Evolutionary conservation across 2,797 vertebrate genomes (phyloP), one percentile per base, ranked within the genome.

Genomic region (Urophycis tenuis): DNA sequence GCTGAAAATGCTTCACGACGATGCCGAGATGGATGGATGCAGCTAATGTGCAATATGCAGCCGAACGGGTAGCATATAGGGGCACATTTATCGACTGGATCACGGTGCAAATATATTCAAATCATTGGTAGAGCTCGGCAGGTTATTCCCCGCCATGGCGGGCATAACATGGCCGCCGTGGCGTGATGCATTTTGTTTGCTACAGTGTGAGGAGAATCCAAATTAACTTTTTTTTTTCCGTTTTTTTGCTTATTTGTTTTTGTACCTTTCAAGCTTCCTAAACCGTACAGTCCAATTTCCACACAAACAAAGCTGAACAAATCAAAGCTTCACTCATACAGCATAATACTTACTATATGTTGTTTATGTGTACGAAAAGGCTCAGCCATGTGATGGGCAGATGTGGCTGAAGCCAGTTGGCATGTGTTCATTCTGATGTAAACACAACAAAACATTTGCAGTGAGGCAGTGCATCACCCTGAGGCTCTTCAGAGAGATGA

Each of bases 381-480:
- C 53, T 3, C 53, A 25, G 2, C n/a, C 53, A 60, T 60, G 53
- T 60, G 53, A 60, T 25, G 1, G 53, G 8, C 53, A 60, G 53
- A n/a, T 9, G 22, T 8, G 53, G 22, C 53, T 60, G 22, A 25
- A 25, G 9, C 53, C 8, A 60, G 53, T 60, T 11, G 19, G 45
- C 45, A 22, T 49, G 45, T 34, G 72, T 78, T 34, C 69, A 31
- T 74, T 39, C 22, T 12, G 34, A 25, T 39, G 73, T 74, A 77
- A 67, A 39, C 72, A 39, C 29, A 17, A 49, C 22, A 35, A 15
- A 64, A 12, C 25, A 33, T n/a, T 30, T 64, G 64, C 33, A 72
- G 32, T 10, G 19, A 31, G 9, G 29, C 35, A 76, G 67, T 35
- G 67, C 34, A 74, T 3, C 3, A 33, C 15, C 76, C 34, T 0